These are phyloP conservation scores for Oophaga pumilio DNA, from an alignment of 2,113 vertebrate species.

Conservation along the genomic window DNA sequence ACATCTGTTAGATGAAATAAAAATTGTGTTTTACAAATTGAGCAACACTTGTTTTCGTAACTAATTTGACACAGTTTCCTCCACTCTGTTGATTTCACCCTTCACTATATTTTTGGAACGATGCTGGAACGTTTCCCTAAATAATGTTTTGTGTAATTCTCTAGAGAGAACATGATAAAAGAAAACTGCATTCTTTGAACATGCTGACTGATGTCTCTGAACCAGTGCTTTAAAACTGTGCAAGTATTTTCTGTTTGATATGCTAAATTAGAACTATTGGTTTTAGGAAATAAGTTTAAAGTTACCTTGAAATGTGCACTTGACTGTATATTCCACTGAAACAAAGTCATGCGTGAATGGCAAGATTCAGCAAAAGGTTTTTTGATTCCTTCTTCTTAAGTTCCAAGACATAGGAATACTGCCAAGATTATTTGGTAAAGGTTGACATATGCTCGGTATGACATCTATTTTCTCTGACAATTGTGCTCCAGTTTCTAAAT, in stretches of 20 bases:
- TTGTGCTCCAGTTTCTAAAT: constrained; percentile 15
- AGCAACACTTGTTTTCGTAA: neutral
- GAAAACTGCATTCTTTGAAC: constrained; percentile 61
- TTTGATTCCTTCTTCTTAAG: constrained; percentile 18
- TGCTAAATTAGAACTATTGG: constrained; percentile 49
- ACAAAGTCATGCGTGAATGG: constrained; percentile 25
- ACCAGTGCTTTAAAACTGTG: constrained; percentile 56
- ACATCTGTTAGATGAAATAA: neutral
- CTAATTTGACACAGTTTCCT: constrained; percentile 15
- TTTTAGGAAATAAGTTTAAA: constrained; percentile 50
- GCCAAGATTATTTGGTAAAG: constrained; percentile 27
- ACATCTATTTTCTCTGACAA: constrained; percentile 44
- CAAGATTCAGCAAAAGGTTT: constrained; percentile 6
- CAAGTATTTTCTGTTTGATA: constrained; percentile 44
- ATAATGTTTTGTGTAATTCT: constrained; percentile 51
- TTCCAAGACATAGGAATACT: constrained; percentile 13
- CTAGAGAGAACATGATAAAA: constrained; percentile 47
- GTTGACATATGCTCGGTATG: constrained; percentile 27
- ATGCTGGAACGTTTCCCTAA: constrained; percentile 55
- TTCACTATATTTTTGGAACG: constrained; percentile 43
- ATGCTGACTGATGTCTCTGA: constrained; percentile 50
- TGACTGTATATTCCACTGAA: constrained; percentile 15
- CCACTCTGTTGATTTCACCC: constrained; percentile 17
- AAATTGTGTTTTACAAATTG: constrained; percentile 21
- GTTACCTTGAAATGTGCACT: constrained; percentile 44